Percentiles rank a stretch among this genome's conserved stretches.
These are phyloP conservation scores for Drosophila percnosoma DNA, from an alignment of 2,888 invertebrate genomes.

Conservation along the genomic window DNA sequence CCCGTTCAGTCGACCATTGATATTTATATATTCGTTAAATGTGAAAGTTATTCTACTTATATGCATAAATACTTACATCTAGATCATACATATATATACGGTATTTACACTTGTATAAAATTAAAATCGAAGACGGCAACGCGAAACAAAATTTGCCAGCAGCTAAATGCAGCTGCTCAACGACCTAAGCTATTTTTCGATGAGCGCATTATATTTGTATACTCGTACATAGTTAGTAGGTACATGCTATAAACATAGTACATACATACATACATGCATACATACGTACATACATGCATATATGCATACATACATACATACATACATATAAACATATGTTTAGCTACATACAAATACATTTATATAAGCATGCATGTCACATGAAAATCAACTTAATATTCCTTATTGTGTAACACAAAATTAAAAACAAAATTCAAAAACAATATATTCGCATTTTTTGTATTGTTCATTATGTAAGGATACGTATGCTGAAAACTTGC, in stretches of 20 bases:
- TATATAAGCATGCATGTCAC: constrained; percentile 47
- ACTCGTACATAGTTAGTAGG: constrained; percentile 12
- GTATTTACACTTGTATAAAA: constrained; percentile 22
- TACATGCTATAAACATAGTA: background rate
- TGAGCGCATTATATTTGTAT: constrained; percentile 36
- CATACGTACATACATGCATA: constrained; percentile 22
- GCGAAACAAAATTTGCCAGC: background rate
- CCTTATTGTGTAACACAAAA: constrained; percentile 78
- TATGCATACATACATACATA: background rate
- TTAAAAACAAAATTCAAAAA: constrained; percentile 31
- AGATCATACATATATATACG: constrained; percentile 20
- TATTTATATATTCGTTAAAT: constrained; percentile 25
- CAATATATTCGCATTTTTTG: background rate
- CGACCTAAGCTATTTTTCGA: constrained; percentile 28
- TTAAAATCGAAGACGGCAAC: constrained; percentile 17
- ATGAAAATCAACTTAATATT: constrained; percentile 72
- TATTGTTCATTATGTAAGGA: background rate
- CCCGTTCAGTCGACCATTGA: constrained; percentile 13
- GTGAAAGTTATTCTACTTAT: constrained; percentile 21
- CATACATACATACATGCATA: constrained; percentile 26
- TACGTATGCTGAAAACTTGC: background rate
- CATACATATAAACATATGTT: constrained; percentile 29
- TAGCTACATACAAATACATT: constrained; percentile 31
- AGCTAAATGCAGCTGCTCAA: constrained; percentile 18
- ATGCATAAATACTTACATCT: constrained; percentile 12